Base-by-base conservation (phyloP, 1,140 invertebrate genomes). In the Oedothorax gibbosus region DNA sequence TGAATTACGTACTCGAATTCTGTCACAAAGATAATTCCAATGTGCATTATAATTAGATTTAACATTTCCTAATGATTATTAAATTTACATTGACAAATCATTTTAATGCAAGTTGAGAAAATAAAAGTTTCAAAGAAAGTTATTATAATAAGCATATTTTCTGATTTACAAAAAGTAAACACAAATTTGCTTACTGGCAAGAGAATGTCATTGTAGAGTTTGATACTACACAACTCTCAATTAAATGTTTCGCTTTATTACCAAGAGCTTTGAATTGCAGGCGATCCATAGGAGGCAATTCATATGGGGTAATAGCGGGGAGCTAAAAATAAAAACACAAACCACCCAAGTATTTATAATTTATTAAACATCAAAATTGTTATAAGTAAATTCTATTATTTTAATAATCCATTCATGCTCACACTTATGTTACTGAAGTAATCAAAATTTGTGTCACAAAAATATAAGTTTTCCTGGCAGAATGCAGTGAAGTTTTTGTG, bases 381-480 rank as follows among this genome's bases (percentile, higher is more conserved):
- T 60, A 35, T 35, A n/a, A n/a, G n/a, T n/a, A n/a, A n/a, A n/a
- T n/a, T n/a, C n/a, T n/a, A n/a, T n/a, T n/a, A n/a, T n/a, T n/a
- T n/a, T n/a, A n/a, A n/a, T n/a, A n/a, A 35, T 35, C 35, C 35
- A 2, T 5, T n/a, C 14, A 66, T 54, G 64, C 72, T 66, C 57
- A 83, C 81, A 10, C 50, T 56, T 10, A 75, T 49, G 14, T 76
- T 75, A 18, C n/a, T 62, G 12, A 51, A n/a, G 56, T 66, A 75
- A 11, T 53, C 15, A 12, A 75, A 83, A 35, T 85, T 85, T 53
- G 8, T 60, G 62, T 85, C 72, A 20, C 83, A 85, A 62, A 69
- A 85, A 35, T 85, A 69, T n/a, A 60, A 60, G 62, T 69, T 18
- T 50, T 54, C 14, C 9, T 21, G 12, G 49, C 83, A 85, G 56